Percentiles rank a stretch among this genome's conserved stretches.
phyloP scores from a whole-genome alignment of 1,140 invertebrate species.

The Heliconius eleuchia region DNA sequence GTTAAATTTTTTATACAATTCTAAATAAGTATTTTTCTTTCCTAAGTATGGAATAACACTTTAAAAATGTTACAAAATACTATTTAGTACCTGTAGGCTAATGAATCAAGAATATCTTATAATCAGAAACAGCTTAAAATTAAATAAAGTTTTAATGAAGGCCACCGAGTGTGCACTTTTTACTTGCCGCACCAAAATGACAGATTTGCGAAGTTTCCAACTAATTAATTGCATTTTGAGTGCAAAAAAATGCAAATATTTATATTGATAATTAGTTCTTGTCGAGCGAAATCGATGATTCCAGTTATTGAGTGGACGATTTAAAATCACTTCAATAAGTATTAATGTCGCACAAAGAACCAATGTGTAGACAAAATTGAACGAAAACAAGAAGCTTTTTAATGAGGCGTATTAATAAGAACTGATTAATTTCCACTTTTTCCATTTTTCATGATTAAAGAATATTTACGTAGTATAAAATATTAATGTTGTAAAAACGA shows the following conservation, averaged over 20 bases:
- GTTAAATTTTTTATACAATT: too few relatives aligned
- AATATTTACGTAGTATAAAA: too few relatives aligned
- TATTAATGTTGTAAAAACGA: too few relatives aligned
- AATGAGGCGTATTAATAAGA: not conserved
- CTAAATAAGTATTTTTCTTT: too few relatives aligned
- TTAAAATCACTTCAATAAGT: not conserved
- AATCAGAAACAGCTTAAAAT: not conserved
- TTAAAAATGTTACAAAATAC: not conserved
- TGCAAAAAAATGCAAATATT: conserved; percentile 16
- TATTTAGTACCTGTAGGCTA: not conserved
- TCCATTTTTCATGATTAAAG: not conserved
- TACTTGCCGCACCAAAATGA: conserved; percentile 19
- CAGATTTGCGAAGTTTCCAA: conserved; percentile 9
- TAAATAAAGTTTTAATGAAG: not conserved
- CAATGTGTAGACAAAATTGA: not conserved
- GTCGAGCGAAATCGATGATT: not conserved
- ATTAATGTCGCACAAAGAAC: not conserved
- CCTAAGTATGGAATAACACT: too few relatives aligned
- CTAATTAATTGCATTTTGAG: conserved; percentile 27
- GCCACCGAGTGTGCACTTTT: not conserved
- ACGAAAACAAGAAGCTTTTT: not conserved
- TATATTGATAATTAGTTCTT: conserved; percentile 11
- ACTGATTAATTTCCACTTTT: not conserved
- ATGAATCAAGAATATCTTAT: not conserved
- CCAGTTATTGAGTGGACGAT: not conserved